A percentile compares a stretch with the other conserved stretches of the same genome.
These are phyloP conservation scores for Argya squamiceps DNA, from an alignment of 2,797 vertebrate genomes.

Conservation along the genomic window DNA sequence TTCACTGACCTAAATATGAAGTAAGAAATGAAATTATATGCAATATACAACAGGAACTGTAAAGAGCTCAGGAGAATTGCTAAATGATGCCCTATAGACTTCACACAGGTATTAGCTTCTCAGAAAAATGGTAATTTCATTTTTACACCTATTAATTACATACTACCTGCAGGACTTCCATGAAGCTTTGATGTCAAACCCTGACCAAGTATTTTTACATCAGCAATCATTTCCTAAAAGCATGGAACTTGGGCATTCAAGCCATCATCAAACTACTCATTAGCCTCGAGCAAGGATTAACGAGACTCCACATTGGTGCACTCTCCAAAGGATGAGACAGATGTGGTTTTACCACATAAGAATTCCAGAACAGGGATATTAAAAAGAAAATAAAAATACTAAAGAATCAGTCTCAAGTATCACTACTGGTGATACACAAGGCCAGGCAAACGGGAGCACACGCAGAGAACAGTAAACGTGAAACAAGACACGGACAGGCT, in stretches of 20 bases:
- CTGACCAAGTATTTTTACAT: neutral
- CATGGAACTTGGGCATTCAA: neutral
- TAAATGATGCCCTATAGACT: neutral
- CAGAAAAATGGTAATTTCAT: neutral
- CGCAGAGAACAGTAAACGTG: neutral
- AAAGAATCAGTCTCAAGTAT: neutral
- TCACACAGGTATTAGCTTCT: neutral
- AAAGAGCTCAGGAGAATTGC: neutral
- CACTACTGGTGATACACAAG: neutral
- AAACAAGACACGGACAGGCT: neutral
- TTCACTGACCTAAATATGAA: neutral
- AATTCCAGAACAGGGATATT: neutral
- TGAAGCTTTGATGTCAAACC: neutral
- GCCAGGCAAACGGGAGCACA: neutral
- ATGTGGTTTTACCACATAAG: neutral
- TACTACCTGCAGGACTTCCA: neutral
- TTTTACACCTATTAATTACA: neutral
- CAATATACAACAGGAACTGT: neutral
- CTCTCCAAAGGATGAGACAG: neutral
- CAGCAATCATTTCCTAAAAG: neutral
- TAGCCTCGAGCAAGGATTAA: neutral
- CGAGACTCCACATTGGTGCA: neutral
- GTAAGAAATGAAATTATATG: neutral
- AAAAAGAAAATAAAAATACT: neutral
- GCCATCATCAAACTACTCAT: neutral